Evolutionary conservation across 2,888 invertebrate genomes (phyloP), one percentile per base, ranked within the genome.

Genomic region (Pyrrhia umbra): DNA sequence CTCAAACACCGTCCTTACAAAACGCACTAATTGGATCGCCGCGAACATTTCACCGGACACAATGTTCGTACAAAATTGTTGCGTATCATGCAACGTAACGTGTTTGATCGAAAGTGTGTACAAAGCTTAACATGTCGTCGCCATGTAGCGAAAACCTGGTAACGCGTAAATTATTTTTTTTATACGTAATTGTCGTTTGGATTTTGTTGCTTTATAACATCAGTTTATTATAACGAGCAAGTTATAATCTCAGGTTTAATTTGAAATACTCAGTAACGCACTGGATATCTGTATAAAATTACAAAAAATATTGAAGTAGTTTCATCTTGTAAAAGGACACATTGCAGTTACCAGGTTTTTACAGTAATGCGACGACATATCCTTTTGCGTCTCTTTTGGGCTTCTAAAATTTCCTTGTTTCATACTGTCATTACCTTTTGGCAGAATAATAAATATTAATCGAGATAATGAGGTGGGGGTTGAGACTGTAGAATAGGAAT

Each of bases 401-500:
- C n/a, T n/a, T n/a, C 34, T 13, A 27, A 27, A 8, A 27, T 27
- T 13, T n/a, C 9, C 34, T n/a, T n/a, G 34, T 34, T 34, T 34
- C 49, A 15, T 61, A 15, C 30, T 43, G 43, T 64, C 64, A 65
- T 70, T 70, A 67, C 27, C 15, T 20, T 40, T 50, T 58, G 50
- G 13, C 43, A 55, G 52, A 25, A 37, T 39, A 54, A 76, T 78
- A 71, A 66, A 71, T 71, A 64, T 77, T 61, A 69, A 77, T 79
- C 52, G 59, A 34, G 45, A 54, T 51, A 42, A 57, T 18, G 51
- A 15, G 47, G 40, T n/a, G 21, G 20, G n/a, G 60, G 59, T 50
- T 45, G 47, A 45, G 37, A 47, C 69, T 16, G 34, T 43, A 30
- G 50, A 66, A 74, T 79, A 58, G 65, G 70, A 83, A 85, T 83